These are phyloP conservation scores for Microtus pennsylvanicus DNA, from an alignment of 2,113 vertebrate genomes.

Conservation along the genomic window DNA sequence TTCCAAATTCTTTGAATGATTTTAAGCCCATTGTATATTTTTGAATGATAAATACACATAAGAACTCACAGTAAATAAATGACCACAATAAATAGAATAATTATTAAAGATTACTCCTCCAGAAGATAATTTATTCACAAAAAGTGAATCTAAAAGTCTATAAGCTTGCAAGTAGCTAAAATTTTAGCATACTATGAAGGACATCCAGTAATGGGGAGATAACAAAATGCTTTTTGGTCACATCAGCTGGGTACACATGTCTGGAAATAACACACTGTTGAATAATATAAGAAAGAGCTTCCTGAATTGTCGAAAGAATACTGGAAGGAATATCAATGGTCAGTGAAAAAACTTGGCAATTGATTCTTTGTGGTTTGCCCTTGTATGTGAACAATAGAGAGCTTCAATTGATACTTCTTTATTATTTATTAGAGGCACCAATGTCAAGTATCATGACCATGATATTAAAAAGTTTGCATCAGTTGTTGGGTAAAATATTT, in stretches of 20 bases:
- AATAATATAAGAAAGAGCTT: not conserved
- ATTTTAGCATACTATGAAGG: not conserved
- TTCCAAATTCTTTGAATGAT: not conserved
- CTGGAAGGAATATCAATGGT: not conserved
- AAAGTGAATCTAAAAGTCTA: not conserved
- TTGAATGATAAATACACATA: not conserved
- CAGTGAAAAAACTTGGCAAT: not conserved
- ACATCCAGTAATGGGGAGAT: not conserved
- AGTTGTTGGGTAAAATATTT: not conserved
- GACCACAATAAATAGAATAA: not conserved
- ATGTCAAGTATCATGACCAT: not conserved
- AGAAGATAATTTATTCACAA: not conserved
- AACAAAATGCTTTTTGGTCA: not conserved
- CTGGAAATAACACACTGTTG: not conserved
- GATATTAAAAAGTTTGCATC: not conserved
- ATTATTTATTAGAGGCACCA: not conserved
- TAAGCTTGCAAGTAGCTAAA: not conserved
- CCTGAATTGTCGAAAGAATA: not conserved
- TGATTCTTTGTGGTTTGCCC: not conserved
- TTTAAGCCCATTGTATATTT: not conserved
- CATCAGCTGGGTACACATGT: not conserved
- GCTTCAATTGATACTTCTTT: not conserved
- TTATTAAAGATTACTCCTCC: not conserved
- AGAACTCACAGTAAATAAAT: not conserved
- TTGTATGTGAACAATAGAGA: not conserved